These are phyloP conservation scores for Leptinotarsa undecemlineata DNA, from an alignment of 1,140 invertebrate species.

Conservation along the genomic window DNA sequence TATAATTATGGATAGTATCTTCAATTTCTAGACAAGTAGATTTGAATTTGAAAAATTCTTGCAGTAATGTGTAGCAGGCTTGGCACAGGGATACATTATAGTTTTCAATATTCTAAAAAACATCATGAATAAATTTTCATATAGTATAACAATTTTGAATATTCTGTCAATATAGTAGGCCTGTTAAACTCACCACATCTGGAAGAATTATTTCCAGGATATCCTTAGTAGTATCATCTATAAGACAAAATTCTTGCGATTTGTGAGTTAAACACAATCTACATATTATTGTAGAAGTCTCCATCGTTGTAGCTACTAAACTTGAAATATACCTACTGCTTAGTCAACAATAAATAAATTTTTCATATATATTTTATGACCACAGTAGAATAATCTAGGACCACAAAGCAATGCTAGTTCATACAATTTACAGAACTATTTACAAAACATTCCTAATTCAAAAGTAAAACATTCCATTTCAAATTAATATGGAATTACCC, in stretches of 20 bases:
- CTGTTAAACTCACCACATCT: conserved; percentile 3
- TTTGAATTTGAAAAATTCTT: conserved; percentile 17
- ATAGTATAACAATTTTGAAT: background rate
- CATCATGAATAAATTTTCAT: background rate
- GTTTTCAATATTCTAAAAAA: background rate
- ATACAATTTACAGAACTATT: no score
- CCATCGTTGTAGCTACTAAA: background rate
- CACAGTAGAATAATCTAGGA: no score
- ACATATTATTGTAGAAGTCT: background rate
- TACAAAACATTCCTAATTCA: no score
- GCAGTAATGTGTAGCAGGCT: background rate
- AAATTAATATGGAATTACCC: no score
- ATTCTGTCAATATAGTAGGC: background rate
- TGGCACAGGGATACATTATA: background rate
- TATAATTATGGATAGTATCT: conserved; percentile 16
- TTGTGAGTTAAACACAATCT: background rate
- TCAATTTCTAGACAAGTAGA: conserved; percentile 19
- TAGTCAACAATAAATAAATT: no score
- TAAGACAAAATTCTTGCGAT: background rate
- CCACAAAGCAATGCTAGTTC: no score
- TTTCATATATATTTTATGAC: no score
- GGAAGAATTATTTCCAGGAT: conserved; percentile 12
- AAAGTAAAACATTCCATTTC: no score
- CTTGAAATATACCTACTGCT: background rate
- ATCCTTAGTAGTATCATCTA: conserved; percentile 1